A percentile compares a stretch with the other conserved stretches of the same genome.
These are phyloP conservation scores for Sclerodermus sp. DNA, from an alignment of 2,888 invertebrate genomes.

Conservation along the genomic window DNA sequence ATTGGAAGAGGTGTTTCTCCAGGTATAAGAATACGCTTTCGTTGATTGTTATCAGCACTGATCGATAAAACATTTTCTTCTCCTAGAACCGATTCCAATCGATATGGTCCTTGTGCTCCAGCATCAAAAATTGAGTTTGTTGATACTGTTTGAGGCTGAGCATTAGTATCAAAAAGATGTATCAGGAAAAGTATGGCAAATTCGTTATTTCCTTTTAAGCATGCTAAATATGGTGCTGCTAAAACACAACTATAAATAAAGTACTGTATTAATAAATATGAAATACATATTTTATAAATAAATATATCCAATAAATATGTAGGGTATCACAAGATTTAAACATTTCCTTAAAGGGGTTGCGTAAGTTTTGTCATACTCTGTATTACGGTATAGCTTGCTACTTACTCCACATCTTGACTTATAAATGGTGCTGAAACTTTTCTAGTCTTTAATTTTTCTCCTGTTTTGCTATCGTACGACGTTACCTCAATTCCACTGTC, in stretches of 20 bases:
- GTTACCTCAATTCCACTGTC: constrained; percentile 51
- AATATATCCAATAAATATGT: constrained; percentile 1
- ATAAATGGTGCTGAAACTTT: constrained; percentile 48
- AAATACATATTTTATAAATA: constrained; percentile 4
- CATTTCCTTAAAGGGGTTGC: too few relatives aligned
- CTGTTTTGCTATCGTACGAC: constrained; percentile 52
- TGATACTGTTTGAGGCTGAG: constrained; percentile 42
- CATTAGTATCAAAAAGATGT: constrained; percentile 60
- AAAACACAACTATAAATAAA: constrained; percentile 64
- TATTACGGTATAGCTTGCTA: too few relatives aligned
- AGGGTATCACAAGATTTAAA: too few relatives aligned
- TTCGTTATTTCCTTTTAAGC: constrained; percentile 62
- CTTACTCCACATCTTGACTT: constrained; percentile 49
- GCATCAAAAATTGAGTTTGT: constrained; percentile 51
- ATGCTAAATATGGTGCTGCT: constrained; percentile 68
- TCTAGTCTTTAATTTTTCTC: constrained; percentile 49
- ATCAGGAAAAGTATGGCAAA: constrained; percentile 65
- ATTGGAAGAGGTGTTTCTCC: constrained; percentile 50
- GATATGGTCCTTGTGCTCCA: constrained; percentile 47
- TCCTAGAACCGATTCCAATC: constrained; percentile 44
- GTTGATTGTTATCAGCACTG: constrained; percentile 41
- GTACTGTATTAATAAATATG: constrained; percentile 11
- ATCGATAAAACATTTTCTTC: constrained; percentile 45
- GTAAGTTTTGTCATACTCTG: too few relatives aligned
- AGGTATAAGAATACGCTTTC: constrained; percentile 55